Evolutionary conservation across 1,140 invertebrate species (phyloP).

Genomic region (Nasonia longicornis): DNA sequence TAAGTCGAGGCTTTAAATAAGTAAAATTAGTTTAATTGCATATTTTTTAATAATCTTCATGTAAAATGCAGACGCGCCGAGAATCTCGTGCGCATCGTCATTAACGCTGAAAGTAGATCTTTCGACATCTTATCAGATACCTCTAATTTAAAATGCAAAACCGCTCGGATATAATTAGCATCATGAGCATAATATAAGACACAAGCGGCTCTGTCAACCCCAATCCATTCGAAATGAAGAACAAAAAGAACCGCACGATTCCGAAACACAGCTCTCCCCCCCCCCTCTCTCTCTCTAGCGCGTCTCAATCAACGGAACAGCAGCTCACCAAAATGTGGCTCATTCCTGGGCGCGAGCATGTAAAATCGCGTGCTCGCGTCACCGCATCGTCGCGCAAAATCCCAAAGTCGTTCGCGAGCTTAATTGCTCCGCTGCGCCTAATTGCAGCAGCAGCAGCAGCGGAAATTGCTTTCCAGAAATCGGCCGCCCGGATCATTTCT

Average conservation of each 20-base stretch:
- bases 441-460: slow-evolving; percentile 6
- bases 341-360: neutral
- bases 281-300: neutral
- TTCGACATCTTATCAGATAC: neutral
- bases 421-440: slow-evolving; percentile 15
- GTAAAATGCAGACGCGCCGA: neutral
- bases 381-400: slow-evolving; percentile 5
- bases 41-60: neutral
- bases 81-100: neutral
- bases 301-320: neutral
- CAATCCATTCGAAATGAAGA: no score
- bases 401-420: slow-evolving; percentile 32
- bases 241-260: no score
- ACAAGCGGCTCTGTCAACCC: no score
- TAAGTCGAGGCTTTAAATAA: neutral
- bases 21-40: neutral
- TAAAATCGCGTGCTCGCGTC: slow-evolving; percentile 8
- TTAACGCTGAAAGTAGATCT: neutral
- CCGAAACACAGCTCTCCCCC: neutral
- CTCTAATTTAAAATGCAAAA: neutral
- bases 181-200: neutral
- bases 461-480: slow-evolving; percentile 49
- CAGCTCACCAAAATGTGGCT: neutral
- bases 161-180: neutral
- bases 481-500: slow-evolving; percentile 41